Base-by-base conservation (phyloP, 2,797 vertebrate genomes). In the Malacoctenus gilli region DNA sequence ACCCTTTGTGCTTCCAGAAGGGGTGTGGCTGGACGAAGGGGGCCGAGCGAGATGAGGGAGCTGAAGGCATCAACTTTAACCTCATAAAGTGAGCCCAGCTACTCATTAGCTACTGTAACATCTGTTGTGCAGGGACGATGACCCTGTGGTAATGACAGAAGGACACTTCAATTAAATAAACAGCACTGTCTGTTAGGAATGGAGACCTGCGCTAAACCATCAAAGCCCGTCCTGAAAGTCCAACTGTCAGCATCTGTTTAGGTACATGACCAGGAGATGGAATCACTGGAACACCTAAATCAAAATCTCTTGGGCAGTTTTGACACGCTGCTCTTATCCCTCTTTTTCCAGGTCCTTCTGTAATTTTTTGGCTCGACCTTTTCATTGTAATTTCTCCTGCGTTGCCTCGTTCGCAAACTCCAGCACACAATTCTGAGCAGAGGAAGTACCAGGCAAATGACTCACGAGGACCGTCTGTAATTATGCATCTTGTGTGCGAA, bases 21-120 rank as follows among this genome's bases (percentile, higher is more conserved):
- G 72, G 85, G 83, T 73, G 80, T 68, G 75, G 48, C 69, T 70
- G 67, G 58, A 65, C 12, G 10, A 66, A 78, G 70, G 68, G 50
- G 55, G 42, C 40, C 37, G 50, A 78, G 36, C 46, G 46, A 74
- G 59, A 83, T 51, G 63, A 77, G 66, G 77, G 77, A 72, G 68
- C 75, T 75, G 75, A 80, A 79, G 75, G 84, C 63, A 77, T 88
- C 82, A 92, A 91, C 89, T 92, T 90, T 92, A 89, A 92, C 91
- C 92, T 87, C 91, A 91, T 92, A 91, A 92, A 92, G 59, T 62
- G 51, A 86, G 76, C 59, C 78, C 61, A 41, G 83, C 91, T 92
- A 89, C 85, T 92, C 88, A 93, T 93, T 92, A 92, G 86, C 84
- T 83, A 86, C 81, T 83, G 89, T 89, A 92, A 91, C 91, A 92